Conservation (phyloP, 2,797 vertebrate species). For the Amblyraja radiata region DNA sequence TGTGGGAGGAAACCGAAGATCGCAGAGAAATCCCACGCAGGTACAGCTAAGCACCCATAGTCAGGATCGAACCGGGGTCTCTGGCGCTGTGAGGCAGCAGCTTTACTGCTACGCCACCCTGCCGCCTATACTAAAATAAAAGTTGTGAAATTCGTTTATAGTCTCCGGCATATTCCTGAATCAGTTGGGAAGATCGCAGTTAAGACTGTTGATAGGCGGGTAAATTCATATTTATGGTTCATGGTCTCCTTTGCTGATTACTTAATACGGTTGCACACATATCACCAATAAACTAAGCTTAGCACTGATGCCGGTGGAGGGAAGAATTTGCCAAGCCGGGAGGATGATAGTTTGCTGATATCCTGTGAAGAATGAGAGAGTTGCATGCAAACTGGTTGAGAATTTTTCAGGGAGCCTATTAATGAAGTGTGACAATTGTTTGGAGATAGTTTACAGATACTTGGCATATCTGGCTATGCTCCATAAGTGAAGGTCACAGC, state of each 20-base stretch:
- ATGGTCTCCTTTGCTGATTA: neutral
- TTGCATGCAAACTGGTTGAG: neutral
- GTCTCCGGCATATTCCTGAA: neutral
- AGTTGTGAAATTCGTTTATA: neutral
- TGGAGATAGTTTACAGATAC: neutral
- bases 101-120: too few species aligned
- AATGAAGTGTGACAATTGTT: neutral
- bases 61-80: too few species aligned
- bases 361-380: neutral
- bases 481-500: constrained; percentile 25
- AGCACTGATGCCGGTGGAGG: neutral
- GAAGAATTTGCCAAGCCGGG: neutral
- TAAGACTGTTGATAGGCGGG: neutral
- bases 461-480: neutral
- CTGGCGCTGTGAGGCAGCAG: too few species aligned
- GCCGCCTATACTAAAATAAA: too few species aligned
- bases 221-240: neutral
- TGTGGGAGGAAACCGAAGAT: too few species aligned
- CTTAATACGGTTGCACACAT: neutral
- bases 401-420: neutral
- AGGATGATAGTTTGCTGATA: neutral
- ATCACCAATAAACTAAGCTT: neutral
- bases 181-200: neutral
- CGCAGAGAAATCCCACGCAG: too few species aligned
- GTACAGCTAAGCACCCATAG: too few species aligned